phyloP scores from a whole-genome alignment of 1,140 invertebrate genomes.

The Apolygus lucorum region DNA sequence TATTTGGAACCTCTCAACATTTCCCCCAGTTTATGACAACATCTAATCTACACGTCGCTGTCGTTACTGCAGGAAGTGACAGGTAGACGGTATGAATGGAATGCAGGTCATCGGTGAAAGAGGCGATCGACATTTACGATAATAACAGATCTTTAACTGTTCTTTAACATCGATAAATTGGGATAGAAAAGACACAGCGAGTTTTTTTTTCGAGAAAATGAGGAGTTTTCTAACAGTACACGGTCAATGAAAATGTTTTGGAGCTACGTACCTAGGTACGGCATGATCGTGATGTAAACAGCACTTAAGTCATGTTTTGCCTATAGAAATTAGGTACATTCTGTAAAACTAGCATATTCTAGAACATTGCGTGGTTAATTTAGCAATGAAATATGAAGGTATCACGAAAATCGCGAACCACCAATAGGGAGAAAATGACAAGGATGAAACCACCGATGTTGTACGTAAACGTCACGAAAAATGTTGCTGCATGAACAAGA shows the following conservation, averaged over 20 bases:
- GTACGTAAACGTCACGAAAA: not conserved
- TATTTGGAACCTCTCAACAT: no score
- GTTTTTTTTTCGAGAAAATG: not conserved
- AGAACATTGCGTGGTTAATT: no score
- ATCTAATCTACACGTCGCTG: no score
- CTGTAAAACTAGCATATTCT: no score
- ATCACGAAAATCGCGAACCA: not conserved
- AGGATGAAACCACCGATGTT: not conserved
- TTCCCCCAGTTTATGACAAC: no score
- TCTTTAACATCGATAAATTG: no score
- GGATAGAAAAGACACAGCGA: not conserved
- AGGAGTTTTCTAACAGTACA: not conserved
- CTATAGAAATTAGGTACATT: no score
- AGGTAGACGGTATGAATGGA: slow-evolving; percentile 8
- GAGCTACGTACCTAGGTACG: not conserved
- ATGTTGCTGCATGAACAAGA: not conserved
- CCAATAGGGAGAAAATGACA: not conserved
- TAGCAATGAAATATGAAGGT: no score
- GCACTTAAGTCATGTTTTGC: no score
- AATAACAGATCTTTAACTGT: no score
- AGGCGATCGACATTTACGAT: no score
- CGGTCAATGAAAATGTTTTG: not conserved
- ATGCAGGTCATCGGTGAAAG: not conserved
- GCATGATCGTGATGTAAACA: not conserved
- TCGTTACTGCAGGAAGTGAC: slow-evolving; percentile 14